Conservation (phyloP, 1,140 invertebrate genomes). For the Mya arenaria region DNA sequence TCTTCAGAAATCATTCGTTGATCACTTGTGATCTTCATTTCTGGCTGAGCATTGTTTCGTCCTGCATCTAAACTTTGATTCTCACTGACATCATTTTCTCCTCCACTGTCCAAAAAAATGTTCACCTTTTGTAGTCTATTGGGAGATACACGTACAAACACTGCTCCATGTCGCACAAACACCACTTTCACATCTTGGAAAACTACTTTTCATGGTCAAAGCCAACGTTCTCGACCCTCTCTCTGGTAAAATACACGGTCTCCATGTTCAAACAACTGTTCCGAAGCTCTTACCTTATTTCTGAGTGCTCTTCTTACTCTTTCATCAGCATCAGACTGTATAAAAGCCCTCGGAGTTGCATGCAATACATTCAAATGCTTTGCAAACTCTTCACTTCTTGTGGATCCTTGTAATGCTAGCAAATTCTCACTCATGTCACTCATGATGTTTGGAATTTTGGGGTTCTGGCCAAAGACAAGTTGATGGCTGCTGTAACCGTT, state of each 20-base stretch:
- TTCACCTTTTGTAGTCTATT: conserved; percentile 46
- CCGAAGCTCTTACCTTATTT: conserved; percentile 55
- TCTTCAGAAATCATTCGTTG: conserved; percentile 22
- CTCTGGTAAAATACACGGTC: conserved; percentile 58
- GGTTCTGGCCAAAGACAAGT: conserved; percentile 59
- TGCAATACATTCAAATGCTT: conserved; percentile 56
- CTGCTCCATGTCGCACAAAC: conserved; percentile 56
- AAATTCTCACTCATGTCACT: conserved; percentile 46
- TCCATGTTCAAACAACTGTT: conserved; percentile 56
- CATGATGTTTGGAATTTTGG: conserved; percentile 44
- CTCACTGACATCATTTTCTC: conserved; percentile 8
- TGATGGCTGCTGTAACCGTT: conserved; percentile 59
- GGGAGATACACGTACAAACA: conserved; percentile 56
- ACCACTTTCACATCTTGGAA: conserved; percentile 56
- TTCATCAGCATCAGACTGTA: conserved; percentile 51
- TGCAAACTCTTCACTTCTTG: conserved; percentile 48
- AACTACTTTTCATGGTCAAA: conserved; percentile 44
- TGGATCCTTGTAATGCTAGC: conserved; percentile 49
- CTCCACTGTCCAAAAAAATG: conserved; percentile 12
- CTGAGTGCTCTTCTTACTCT: conserved; percentile 46
- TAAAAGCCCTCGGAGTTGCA: conserved; percentile 50
- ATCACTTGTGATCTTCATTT: background rate
- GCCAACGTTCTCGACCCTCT: conserved; percentile 50
- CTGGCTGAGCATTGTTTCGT: background rate
- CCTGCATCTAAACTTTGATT: conserved; percentile 13